Percentiles rank a stretch among this genome's conserved stretches.
Conservation (phyloP, 2,888 invertebrate species). For the Apodemia duryi region DNA sequence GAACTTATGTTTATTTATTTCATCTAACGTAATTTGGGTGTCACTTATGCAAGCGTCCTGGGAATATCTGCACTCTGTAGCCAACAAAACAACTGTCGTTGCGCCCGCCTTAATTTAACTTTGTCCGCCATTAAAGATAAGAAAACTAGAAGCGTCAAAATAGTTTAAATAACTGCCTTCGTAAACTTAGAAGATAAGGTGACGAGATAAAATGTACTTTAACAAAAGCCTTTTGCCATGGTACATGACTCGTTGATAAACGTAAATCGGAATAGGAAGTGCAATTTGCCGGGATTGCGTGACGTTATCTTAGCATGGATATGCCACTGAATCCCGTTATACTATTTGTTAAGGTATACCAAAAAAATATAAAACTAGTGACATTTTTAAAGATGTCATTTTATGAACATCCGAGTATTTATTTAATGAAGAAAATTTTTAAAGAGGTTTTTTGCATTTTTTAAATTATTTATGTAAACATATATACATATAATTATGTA, state of each 20-base stretch:
- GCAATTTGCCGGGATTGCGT: too few relatives aligned
- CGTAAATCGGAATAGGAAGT: too few relatives aligned
- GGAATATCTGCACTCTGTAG: slow-evolving; percentile 27
- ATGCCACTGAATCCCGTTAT: too few relatives aligned
- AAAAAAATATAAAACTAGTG: too few relatives aligned
- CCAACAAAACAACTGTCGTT: slow-evolving; percentile 28
- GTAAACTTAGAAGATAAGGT: neutral
- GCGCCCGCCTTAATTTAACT: slow-evolving; percentile 29
- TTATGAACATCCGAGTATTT: too few relatives aligned
- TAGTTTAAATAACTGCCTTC: neutral
- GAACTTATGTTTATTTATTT: slow-evolving; percentile 1
- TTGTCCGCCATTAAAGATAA: slow-evolving; percentile 19
- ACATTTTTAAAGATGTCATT: too few relatives aligned
- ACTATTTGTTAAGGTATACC: too few relatives aligned
- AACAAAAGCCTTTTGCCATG: neutral
- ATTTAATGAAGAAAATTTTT: too few relatives aligned
- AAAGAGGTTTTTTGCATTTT: too few relatives aligned
- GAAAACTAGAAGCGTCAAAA: slow-evolving; percentile 16
- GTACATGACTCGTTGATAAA: neutral
- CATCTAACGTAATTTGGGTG: neutral
- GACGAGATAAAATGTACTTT: neutral
- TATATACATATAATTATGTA: too few relatives aligned
- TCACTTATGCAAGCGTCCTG: slow-evolving; percentile 24
- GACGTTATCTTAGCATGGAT: too few relatives aligned
- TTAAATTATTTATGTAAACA: too few relatives aligned